Evolutionary conservation across 2,113 vertebrate genomes (phyloP).

Genomic region (Apistogramma diplotaenia): DNA sequence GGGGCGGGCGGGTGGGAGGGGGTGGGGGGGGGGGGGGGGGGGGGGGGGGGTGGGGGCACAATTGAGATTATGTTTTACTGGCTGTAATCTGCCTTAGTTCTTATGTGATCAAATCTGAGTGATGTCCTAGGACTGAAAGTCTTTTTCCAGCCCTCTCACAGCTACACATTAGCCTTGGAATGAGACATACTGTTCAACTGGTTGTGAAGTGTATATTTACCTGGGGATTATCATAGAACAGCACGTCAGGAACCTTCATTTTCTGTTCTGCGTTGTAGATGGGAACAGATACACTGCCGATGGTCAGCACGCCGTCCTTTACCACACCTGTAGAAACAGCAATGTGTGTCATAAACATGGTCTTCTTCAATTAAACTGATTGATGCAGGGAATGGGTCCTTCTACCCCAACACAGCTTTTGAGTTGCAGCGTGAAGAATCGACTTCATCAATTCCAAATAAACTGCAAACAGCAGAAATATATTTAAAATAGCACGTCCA

Average conservation of each 20-base stretch:
- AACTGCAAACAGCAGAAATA: neutral
- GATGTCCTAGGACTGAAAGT: neutral
- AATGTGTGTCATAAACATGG: neutral
- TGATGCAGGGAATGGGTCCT: neutral
- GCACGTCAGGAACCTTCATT: constrained; percentile 94
- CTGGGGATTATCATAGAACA: constrained; percentile 96
- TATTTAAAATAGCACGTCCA: neutral
- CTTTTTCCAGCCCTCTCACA: neutral
- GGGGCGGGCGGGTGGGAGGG: too few relatives aligned
- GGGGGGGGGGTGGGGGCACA: too few relatives aligned
- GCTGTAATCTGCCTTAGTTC: neutral
- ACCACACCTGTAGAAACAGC: constrained; percentile 78
- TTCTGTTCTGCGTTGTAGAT: constrained; percentile 83
- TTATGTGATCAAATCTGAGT: neutral
- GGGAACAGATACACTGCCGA: constrained; percentile 82
- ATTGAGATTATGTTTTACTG: neutral
- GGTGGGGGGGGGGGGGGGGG: too few relatives aligned
- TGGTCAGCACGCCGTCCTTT: constrained; percentile 82
- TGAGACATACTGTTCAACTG: neutral
- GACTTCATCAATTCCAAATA: neutral
- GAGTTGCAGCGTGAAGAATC: neutral
- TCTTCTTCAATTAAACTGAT: neutral
- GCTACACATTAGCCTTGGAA: neutral
- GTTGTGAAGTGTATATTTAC: constrained; percentile 61
- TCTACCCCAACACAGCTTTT: neutral